These are phyloP conservation scores for Indicator indicator DNA, from an alignment of 2,113 vertebrate species.

Conservation along the genomic window DNA sequence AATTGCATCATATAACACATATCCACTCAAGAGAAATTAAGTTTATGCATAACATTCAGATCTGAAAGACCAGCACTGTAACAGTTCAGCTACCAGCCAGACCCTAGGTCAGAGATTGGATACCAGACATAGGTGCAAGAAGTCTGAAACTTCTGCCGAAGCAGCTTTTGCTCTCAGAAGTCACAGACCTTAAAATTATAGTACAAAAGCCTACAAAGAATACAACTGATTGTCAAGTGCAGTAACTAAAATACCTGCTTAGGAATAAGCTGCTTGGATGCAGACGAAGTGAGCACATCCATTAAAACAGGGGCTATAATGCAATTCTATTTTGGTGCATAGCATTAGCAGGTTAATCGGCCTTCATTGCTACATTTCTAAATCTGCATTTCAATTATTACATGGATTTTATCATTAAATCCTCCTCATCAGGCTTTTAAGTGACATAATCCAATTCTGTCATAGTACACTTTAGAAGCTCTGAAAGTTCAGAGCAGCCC, in stretches of 20 bases:
- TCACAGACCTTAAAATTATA: background rate
- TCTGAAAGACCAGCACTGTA: background rate
- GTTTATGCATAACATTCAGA: background rate
- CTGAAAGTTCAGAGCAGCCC: background rate
- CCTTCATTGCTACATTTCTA: background rate
- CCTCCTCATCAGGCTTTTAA: background rate
- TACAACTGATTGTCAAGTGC: background rate
- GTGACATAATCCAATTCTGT: background rate
- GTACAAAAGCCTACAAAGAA: background rate
- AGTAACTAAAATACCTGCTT: background rate
- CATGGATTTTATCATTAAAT: background rate
- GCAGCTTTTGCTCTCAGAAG: background rate
- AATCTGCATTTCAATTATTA: background rate
- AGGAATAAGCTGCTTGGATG: background rate
- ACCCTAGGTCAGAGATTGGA: background rate
- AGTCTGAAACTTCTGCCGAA: background rate
- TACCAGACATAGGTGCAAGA: background rate
- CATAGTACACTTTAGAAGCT: background rate
- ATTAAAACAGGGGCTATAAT: background rate
- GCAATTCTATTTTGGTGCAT: background rate
- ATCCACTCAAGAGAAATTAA: background rate
- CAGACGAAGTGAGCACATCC: background rate
- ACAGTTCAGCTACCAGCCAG: background rate
- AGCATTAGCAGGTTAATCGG: background rate
- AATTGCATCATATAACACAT: background rate